Percentiles rank a stretch among this genome's conserved stretches.
Evolutionary conservation across 1,140 invertebrate species (phyloP).

Genomic region (Ctenoplectra terminalis): DNA sequence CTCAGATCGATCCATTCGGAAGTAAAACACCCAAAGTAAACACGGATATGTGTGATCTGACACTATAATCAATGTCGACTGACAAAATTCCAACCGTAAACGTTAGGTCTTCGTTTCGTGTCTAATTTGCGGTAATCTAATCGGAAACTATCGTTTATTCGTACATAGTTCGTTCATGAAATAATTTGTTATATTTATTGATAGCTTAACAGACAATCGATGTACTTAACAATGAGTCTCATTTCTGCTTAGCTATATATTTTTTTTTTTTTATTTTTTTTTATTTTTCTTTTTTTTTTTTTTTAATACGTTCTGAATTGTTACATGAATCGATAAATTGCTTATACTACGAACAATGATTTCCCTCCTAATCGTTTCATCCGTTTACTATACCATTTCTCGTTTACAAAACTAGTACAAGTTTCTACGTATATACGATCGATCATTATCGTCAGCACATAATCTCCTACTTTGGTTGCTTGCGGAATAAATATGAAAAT

Average conservation of each 20-base stretch:
- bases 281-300: too few species aligned
- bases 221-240: conserved; percentile 46
- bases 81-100: conserved; percentile 32
- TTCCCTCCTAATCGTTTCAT: background rate
- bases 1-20: conserved; percentile 18
- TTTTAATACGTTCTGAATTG: conserved; percentile 15
- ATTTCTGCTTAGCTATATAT: conserved; percentile 31
- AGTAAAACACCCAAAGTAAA: conserved; percentile 25
- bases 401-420: conserved; percentile 50
- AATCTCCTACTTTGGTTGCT: background rate
- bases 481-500: conserved; percentile 30
- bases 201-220: conserved; percentile 40
- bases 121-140: conserved; percentile 14
- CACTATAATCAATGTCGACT: conserved; percentile 12
- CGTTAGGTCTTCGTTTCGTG: conserved; percentile 48
- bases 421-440: background rate
- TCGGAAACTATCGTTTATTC: background rate
- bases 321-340: conserved; percentile 36
- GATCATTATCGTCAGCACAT: conserved; percentile 1
- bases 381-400: background rate
- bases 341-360: conserved; percentile 15
- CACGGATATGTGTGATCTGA: conserved; percentile 24
- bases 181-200: conserved; percentile 21
- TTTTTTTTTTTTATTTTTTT: background rate
- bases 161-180: conserved; percentile 36